Conservation (phyloP, 1,140 invertebrate genomes). For the Arion vulgaris region DNA sequence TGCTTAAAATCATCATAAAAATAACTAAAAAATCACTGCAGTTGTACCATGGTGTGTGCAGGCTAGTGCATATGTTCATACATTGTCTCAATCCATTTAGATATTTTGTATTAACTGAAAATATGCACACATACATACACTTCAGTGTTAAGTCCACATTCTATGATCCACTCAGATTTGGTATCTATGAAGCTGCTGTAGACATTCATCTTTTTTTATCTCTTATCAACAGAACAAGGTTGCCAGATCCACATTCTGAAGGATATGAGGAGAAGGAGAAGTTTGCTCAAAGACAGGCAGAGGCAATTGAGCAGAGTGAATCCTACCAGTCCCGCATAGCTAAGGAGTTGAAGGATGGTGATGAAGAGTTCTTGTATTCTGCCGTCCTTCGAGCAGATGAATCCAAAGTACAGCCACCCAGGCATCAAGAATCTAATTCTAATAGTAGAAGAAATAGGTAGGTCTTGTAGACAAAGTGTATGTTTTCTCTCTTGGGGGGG, state of each 20-base stretch:
- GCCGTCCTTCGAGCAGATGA: constrained; percentile 13
- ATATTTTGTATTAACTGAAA: too few species aligned
- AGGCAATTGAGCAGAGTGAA: constrained; percentile 29
- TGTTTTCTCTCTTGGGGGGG: too few species aligned
- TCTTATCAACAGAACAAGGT: constrained; percentile 17
- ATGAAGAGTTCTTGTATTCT: constrained; percentile 26
- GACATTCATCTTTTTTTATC: too few species aligned
- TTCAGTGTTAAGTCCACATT: too few species aligned
- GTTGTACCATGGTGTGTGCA: too few species aligned
- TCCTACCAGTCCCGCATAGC: constrained; percentile 20
- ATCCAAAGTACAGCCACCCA: neutral
- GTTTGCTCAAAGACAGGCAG: constrained; percentile 32
- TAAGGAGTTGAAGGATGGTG: constrained; percentile 26
- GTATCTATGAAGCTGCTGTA: too few species aligned
- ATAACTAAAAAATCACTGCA: too few species aligned
- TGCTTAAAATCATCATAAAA: too few species aligned
- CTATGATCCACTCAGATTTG: too few species aligned
- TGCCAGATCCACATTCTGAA: constrained; percentile 30
- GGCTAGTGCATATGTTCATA: too few species aligned
- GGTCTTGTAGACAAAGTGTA: neutral
- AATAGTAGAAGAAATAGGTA: neutral
- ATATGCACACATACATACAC: too few species aligned
- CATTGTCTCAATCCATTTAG: too few species aligned
- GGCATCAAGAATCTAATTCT: neutral
- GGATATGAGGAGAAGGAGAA: constrained; percentile 23